Base-by-base conservation (phyloP, 1,140 invertebrate species). In the Pogonomyrmex californicus region DNA sequence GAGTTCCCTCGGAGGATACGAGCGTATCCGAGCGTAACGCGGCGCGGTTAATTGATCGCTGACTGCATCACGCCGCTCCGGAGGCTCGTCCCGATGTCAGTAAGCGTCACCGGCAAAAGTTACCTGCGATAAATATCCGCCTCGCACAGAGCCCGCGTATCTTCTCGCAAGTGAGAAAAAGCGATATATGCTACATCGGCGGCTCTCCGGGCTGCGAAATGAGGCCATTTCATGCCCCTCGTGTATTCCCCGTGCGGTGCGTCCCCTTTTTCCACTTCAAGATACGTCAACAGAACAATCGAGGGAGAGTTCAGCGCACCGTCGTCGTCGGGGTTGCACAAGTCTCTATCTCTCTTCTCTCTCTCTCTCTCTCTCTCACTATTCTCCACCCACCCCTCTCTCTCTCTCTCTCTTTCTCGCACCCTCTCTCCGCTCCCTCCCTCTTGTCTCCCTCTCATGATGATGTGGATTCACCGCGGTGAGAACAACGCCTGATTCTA, bases 241-340 rank as follows among this genome's bases (percentile, higher is more conserved):
- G 85, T 65, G 10, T 66, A 54, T 76, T 75, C 88, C 85, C 82
- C 70, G 86, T 81, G 68, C 88, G 90, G 90, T 92, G 88, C 91
- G 89, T 90, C 91, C 82, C 86, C 89, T 87, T 91, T 86, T 91
- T 86, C 79, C 86, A 83, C 85, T 91, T 87, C 58, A 87, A 88
- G 90, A 91, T 91, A 91, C 89, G 89, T 91, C 90, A 90, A 91
- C 90, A 54, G 89, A 88, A 90, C 89, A 90, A 90, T 90, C 89
- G 81, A 71, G 87, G 63, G 86, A 89, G 86, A 90, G 89, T 90
- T 90, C 89, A 90, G 88, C 87, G 89, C 86, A 90, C 89, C 76
- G 56, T 63, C 60, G 56, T 58, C 44, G 60, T 68, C 60, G 51
- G 85, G 89, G 89, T 90, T 90, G 86, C 79, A 90, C 62, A 76